These are phyloP conservation scores for Pipra filicauda DNA, from an alignment of 2,113 vertebrate species.

Conservation along the genomic window DNA sequence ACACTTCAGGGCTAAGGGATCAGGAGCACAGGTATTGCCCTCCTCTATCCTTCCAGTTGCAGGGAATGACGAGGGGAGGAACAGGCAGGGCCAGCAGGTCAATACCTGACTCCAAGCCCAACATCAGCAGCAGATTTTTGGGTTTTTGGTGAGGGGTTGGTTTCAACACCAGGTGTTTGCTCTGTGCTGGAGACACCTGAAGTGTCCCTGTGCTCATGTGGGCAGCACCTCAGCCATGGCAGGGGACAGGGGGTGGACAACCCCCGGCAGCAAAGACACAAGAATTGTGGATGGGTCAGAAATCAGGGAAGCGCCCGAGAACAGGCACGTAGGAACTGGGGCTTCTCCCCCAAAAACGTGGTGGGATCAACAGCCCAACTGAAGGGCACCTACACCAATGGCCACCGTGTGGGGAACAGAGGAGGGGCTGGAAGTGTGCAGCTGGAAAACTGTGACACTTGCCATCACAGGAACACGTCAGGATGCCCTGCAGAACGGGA, in stretches of 20 bases:
- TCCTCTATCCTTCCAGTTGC: fast-evolving
- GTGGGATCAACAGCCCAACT: neutral
- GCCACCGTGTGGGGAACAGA: fast-evolving
- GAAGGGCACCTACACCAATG: neutral
- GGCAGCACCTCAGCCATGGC: neutral
- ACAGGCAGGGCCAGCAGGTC: neutral
- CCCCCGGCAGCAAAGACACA: fast-evolving
- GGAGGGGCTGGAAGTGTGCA: neutral
- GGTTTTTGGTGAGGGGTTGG: neutral
- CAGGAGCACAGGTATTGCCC: neutral
- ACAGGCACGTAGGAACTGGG: fast-evolving
- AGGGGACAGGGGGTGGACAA: fast-evolving
- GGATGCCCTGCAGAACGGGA: fast-evolving
- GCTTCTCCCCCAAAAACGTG: neutral
- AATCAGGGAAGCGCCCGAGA: fast-evolving
- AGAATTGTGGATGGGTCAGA: neutral
- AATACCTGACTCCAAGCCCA: neutral
- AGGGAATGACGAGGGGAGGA: neutral
- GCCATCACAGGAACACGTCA: fast-evolving
- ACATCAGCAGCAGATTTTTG: neutral
- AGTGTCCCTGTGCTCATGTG: neutral
- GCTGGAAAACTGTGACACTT: neutral
- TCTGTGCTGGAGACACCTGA: neutral
- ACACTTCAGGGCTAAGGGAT: neutral
- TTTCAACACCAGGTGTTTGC: neutral